phyloP scores from a whole-genome alignment of 2,888 invertebrate genomes.

The Ophioninae sp. region DNA sequence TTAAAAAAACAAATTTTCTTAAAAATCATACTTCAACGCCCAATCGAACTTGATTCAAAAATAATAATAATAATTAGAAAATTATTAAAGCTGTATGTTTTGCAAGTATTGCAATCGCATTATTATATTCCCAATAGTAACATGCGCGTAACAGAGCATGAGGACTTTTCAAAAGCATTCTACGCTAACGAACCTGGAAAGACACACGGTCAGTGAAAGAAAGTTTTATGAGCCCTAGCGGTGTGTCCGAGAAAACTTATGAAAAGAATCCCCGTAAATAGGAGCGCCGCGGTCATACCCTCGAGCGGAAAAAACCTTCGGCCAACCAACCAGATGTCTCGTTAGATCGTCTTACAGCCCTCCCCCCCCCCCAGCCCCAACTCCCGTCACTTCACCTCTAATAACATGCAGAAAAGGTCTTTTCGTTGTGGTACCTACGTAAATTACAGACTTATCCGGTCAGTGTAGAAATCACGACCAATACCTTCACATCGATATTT shows the following conservation, averaged over 20 bases:
- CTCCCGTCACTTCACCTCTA: not conserved
- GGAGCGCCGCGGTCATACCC: not conserved
- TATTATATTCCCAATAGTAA: not conserved
- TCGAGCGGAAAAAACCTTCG: not conserved
- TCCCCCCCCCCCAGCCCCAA: not conserved
- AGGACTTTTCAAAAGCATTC: not conserved
- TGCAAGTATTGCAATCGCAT: not conserved
- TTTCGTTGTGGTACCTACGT: not conserved
- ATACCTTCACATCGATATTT: not conserved
- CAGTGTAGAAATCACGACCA: not conserved
- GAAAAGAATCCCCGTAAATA: not conserved
- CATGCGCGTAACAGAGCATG: not conserved
- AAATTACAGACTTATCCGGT: not conserved
- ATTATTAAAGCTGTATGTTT: too few species aligned
- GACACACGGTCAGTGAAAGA: not conserved
- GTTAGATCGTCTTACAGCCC: not conserved
- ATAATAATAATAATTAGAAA: too few species aligned
- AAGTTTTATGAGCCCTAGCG: not conserved
- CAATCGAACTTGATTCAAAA: too few species aligned
- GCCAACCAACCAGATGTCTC: slow-evolving; percentile 8
- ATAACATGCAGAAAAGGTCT: not conserved
- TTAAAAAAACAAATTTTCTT: too few species aligned
- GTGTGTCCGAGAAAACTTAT: not conserved
- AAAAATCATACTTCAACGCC: too few species aligned
- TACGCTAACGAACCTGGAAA: not conserved